Evolutionary conservation across 2,797 vertebrate genomes (phyloP), one percentile per base, ranked within the genome.

Genomic region (Danio tinwini): DNA sequence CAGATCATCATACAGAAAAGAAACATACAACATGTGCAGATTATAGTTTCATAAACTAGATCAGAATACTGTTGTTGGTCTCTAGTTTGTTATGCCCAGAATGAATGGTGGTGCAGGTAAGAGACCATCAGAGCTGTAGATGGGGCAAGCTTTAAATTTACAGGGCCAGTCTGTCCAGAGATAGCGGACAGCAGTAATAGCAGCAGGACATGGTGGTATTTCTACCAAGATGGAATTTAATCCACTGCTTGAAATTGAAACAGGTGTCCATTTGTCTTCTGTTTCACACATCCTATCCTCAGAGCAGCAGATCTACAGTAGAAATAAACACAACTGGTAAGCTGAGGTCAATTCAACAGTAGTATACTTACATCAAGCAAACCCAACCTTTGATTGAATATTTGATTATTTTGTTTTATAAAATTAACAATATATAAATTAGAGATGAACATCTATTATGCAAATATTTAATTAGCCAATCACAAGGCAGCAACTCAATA

Each of bases 151-250:
- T 88, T 95, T 94, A 62, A 96, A 96, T 8, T 91, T 85, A 63
- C 97, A 98, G 6, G 97, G 96, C 96, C 95, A 97, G 19, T 97
- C 93, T 0, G 37, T 90, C 97, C 97, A 98, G 6, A 96, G 96
- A 0, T 98, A 98, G 39, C 96, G 94, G 58, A 98, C 58, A 42
- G 88, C 95, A 49, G 74, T 62, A 8, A 90, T 87, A 21, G 67
- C 6, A 1, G 63, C 9, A 0, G 2, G 0, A 68, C 96, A 97
- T n/a, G 19, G 7, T 0, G 0, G 6, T 70, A 88, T 29, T 0
- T 49, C 82, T 84, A 98, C 49, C 0, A 65, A 76, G 81, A 97
- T 78, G 0, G 3, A 86, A 56, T 14, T 81, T 1, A 29, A 37
- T 37, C 21, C 82, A 80, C 84, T 87, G 0, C 53, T 14, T 53